Evolutionary conservation across 2,797 vertebrate genomes (phyloP).

Genomic region (Peromyscus aztecus): DNA sequence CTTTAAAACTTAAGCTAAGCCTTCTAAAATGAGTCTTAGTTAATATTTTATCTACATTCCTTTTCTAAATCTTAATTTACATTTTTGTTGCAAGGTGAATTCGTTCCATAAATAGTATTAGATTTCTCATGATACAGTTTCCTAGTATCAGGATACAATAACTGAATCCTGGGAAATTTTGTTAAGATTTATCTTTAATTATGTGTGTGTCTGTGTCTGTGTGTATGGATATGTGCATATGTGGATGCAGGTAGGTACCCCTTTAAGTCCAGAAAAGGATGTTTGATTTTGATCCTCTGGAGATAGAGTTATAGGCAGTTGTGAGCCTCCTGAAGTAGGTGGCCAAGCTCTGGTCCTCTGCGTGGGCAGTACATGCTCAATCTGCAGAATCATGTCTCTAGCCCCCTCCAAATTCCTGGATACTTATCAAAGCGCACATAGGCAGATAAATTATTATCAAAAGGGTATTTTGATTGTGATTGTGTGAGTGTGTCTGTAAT

Average conservation of each 20-base stretch:
- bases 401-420: not conserved
- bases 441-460: constrained; percentile 32
- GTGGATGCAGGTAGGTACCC: not conserved
- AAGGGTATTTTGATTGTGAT: constrained; percentile 7
- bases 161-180: not conserved
- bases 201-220: not conserved
- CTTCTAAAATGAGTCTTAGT: constrained; percentile 49
- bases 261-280: not conserved
- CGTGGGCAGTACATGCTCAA: too few species aligned
- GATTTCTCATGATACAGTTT: constrained; percentile 34
- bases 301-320: not conserved
- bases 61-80: constrained; percentile 49
- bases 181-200: not conserved
- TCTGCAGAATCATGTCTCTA: not conserved
- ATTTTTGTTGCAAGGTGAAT: constrained; percentile 11
- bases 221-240: not conserved
- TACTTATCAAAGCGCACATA: not conserved
- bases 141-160: constrained; percentile 22
- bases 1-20: constrained; percentile 23
- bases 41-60: constrained; percentile 32
- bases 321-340: not conserved
- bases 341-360: not conserved
- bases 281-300: not conserved
- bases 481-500: not conserved
- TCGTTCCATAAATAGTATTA: not conserved